Base-by-base conservation (phyloP, 2,113 vertebrate genomes). In the Leptobrachium ailaonicum region DNA sequence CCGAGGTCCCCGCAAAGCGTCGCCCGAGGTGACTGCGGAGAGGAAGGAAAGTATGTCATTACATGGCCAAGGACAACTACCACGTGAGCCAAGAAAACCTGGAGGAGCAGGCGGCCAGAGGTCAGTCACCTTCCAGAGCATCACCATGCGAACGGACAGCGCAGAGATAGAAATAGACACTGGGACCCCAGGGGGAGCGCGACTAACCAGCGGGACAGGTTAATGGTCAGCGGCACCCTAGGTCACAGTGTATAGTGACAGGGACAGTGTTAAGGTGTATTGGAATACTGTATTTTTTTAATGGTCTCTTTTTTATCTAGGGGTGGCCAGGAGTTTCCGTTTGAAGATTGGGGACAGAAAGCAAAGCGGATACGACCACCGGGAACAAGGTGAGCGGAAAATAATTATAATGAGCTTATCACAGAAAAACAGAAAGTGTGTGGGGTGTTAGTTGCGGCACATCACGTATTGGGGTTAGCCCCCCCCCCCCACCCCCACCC, bases 31-130 rank as follows among this genome's bases (percentile, higher is more conserved):
- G 73, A 98, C 97, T 0, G 95, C 95, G 0, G 97, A 98, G 88
- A 98, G 93, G 97, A 98, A 86, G 97, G 97, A 74, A 98, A 98
- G 78, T 98, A 98, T 87, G 93, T 97, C 79, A 92, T 98, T 90
- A 96, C 92, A 90, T 97, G 98, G 96, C 96, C 97, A 82, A 98
- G 97, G 87, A 96, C 96, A 78, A 96, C 95, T 80, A 98, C 97
- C 0, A 88, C 94, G 2, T 89, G 94, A 53, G 96, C 94, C 54
- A 94, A 93, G 54, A 96, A 94, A 85, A 98, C 92, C 92, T 98
- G 85, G 93, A 95, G 86, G 95, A 96, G 88, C 96, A 97, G 89
- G 92, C 89, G 85, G 95, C 92, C 1, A 95, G 93, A 96, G 96
- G 97, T 98, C 82, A 13, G 77, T 66, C n/a, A n/a, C n/a, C n/a